Conservation (phyloP, 2,797 vertebrate genomes). For the Enteromius anoplus region DNA sequence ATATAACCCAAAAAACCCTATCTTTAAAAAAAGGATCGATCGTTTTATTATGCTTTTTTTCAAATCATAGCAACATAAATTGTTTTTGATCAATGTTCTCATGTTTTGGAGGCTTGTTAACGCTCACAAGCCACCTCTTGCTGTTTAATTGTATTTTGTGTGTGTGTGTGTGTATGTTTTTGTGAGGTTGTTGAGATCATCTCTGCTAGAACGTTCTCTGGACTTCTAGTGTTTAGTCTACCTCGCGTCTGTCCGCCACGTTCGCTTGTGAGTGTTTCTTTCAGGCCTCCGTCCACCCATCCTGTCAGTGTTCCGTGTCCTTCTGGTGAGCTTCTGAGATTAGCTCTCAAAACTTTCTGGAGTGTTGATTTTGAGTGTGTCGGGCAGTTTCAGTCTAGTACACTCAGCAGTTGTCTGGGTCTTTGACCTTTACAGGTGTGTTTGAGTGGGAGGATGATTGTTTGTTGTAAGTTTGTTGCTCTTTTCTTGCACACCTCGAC, state of each 20-base stretch:
- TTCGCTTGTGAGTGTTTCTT: constrained; percentile 23
- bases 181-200: constrained; percentile 28
- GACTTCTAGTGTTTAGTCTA: constrained; percentile 53
- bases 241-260: constrained; percentile 14
- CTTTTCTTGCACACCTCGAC: not conserved
- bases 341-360: not conserved
- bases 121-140: constrained; percentile 2
- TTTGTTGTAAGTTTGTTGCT: not conserved
- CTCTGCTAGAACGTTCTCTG: not conserved
- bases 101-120: not conserved
- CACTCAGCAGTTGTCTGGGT: constrained; percentile 13
- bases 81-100: constrained; percentile 21
- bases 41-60: not conserved
- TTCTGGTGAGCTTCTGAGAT: constrained; percentile 23
- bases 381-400: constrained; percentile 6
- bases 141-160: constrained; percentile 38
- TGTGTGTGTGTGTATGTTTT: not conserved
- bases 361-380: constrained; percentile 11
- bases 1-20: not conserved
- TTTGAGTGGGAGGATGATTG: not conserved
- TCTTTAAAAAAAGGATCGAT: not conserved
- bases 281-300: constrained; percentile 37
- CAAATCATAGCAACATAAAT: not conserved
- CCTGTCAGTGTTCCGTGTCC: constrained; percentile 18
- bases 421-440: not conserved